phyloP scores from a whole-genome alignment of 2,888 invertebrate species.

The Epistrophe grossulariae region DNA sequence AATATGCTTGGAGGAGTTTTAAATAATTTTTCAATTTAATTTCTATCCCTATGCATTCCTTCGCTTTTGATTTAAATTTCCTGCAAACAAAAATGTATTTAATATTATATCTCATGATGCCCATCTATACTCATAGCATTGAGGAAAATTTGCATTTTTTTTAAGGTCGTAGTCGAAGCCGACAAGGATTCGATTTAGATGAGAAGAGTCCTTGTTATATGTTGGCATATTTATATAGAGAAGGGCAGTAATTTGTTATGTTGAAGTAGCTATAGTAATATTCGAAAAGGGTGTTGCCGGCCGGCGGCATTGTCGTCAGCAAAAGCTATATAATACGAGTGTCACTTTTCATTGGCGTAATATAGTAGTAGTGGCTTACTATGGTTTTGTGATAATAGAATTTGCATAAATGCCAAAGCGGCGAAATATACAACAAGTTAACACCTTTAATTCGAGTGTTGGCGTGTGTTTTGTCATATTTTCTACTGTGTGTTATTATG shows the following conservation, averaged over 20 bases:
- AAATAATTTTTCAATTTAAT: background rate
- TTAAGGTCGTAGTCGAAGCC: background rate
- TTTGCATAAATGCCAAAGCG: conserved; percentile 42
- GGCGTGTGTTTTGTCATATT: conserved; percentile 32
- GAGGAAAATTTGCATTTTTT: background rate
- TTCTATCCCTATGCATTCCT: background rate
- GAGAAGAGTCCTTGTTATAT: background rate
- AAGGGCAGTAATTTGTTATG: conserved; percentile 19
- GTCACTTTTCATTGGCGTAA: conserved; percentile 19
- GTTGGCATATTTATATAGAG: background rate
- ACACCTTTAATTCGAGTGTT: conserved; percentile 7
- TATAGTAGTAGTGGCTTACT: background rate
- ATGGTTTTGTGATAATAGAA: conserved; percentile 36
- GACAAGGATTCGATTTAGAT: conserved; percentile 40
- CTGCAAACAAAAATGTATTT: background rate
- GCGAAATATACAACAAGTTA: conserved; percentile 29
- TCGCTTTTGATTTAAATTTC: background rate
- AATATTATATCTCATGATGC: background rate
- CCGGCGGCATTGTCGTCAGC: background rate
- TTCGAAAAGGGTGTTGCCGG: conserved; percentile 52
- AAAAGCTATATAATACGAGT: background rate
- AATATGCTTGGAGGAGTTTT: background rate
- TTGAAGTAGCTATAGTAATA: conserved; percentile 36
- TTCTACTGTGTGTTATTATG: background rate
- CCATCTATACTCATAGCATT: background rate